Evolutionary conservation across 2,888 invertebrate species (phyloP).

Genomic region (Aleiodes testaceus): DNA sequence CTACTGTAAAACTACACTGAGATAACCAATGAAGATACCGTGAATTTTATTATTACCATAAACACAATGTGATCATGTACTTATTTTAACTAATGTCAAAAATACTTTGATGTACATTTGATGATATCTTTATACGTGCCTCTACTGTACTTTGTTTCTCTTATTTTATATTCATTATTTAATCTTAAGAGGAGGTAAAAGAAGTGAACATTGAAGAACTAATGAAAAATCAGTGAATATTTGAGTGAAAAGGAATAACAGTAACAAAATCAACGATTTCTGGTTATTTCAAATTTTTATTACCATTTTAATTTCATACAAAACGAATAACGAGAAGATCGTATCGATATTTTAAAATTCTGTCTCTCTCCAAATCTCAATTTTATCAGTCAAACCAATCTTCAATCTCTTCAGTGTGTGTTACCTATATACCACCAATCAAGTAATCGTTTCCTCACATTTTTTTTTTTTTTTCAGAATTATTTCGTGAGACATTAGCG

Average conservation of each 20-base stretch:
- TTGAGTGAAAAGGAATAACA: no score
- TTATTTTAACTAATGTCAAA: background rate
- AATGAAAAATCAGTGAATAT: no score
- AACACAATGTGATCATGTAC: background rate
- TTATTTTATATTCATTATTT: no score
- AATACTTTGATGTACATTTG: background rate
- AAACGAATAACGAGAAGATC: background rate
- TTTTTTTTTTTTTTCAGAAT: background rate
- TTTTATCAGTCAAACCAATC: background rate
- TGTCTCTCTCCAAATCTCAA: background rate
- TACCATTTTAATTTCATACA: no score
- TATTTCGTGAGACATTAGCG: conserved; percentile 3
- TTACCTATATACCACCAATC: background rate
- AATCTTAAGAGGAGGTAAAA: no score
- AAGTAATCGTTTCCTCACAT: no score
- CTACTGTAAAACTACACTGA: background rate
- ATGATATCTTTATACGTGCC: conserved; percentile 4
- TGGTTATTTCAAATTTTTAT: no score
- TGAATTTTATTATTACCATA: conserved; percentile 9
- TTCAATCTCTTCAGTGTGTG: background rate
- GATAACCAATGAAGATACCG: conserved; percentile 1
- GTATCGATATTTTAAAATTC: background rate
- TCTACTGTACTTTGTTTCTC: background rate
- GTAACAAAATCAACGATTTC: no score
- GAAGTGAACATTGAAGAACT: no score